A percentile compares a stretch with the other conserved stretches of the same genome.
Conservation (phyloP, 1,140 invertebrate genomes). For the fruit fly (Drosophila melanogaster) region DNA sequence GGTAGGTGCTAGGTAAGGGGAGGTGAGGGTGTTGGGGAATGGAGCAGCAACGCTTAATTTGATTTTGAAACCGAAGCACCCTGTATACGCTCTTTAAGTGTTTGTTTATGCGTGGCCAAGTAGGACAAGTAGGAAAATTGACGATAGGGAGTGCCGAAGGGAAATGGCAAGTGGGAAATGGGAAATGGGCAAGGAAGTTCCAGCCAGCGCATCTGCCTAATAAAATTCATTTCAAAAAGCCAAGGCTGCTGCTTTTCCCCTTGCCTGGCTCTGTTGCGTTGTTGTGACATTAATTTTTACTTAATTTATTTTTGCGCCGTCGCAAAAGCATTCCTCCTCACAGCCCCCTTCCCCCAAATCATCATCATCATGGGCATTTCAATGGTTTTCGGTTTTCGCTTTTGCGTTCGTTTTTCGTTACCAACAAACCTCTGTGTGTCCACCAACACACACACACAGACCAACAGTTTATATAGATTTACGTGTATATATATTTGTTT, state of each 20-base stretch:
- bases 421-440: slow-evolving; percentile 52
- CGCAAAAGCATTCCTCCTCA: slow-evolving; percentile 64
- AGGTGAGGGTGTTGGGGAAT: slow-evolving; percentile 2
- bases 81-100: slow-evolving; percentile 75
- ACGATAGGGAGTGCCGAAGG: not conserved
- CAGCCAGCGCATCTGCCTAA: slow-evolving; percentile 57
- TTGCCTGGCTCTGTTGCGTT: slow-evolving; percentile 30
- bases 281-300: slow-evolving; percentile 79
- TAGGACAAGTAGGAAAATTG: slow-evolving; percentile 12
- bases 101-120: slow-evolving; percentile 76
- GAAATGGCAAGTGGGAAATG: slow-evolving; percentile 7
- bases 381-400: slow-evolving; percentile 61
- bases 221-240: slow-evolving; percentile 79
- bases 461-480: slow-evolving; percentile 43
- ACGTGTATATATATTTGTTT: slow-evolving; percentile 49
- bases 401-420: slow-evolving; percentile 67
- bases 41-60: slow-evolving; percentile 65
- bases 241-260: slow-evolving; percentile 9
- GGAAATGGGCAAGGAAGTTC: not conserved
- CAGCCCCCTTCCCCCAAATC: slow-evolving; percentile 10
- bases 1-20: not conserved
- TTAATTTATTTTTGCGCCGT: slow-evolving; percentile 83
- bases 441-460: slow-evolving; percentile 31
- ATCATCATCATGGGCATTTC: slow-evolving; percentile 39
- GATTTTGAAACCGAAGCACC: slow-evolving; percentile 52